A percentile compares a stretch with the other conserved stretches of the same genome.
phyloP scores from a whole-genome alignment of 2,113 vertebrate genomes.

The Picathartes gymnocephalus region DNA sequence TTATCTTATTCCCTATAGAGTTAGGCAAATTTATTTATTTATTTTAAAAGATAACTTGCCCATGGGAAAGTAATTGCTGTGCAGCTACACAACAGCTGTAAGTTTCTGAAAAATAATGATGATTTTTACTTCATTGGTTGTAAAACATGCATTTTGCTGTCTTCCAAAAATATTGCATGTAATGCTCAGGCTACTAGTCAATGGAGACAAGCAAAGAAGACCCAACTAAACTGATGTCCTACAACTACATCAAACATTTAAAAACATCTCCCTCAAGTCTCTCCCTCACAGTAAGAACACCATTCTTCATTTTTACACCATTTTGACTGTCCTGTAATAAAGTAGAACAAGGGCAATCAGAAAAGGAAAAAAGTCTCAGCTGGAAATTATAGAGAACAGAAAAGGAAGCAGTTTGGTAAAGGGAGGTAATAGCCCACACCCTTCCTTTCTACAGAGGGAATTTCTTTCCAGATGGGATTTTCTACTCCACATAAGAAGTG shows the following conservation, averaged over 20 bases:
- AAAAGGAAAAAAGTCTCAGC: neutral
- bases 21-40: slow-evolving; percentile 57
- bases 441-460: slow-evolving; percentile 43
- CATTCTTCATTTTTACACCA: neutral
- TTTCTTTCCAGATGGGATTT: slow-evolving; percentile 53
- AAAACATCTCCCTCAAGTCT: neutral
- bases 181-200: neutral
- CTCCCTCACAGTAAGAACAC: neutral
- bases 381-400: slow-evolving; percentile 13
- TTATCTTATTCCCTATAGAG: slow-evolving; percentile 59
- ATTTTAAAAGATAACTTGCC: slow-evolving; percentile 65
- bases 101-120: slow-evolving; percentile 8
- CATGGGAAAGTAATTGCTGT: slow-evolving; percentile 46
- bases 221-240: neutral
- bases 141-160: neutral
- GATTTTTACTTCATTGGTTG: neutral
- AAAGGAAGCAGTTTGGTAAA: slow-evolving; percentile 36
- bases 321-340: neutral
- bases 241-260: neutral
- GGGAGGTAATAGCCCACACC: slow-evolving; percentile 30
- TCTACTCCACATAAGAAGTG: slow-evolving; percentile 15
- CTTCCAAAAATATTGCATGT: neutral
- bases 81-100: neutral
- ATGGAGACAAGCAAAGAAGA: neutral
- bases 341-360: neutral